Evolutionary conservation across 2,888 invertebrate genomes (phyloP).

Genomic region (Ischnura elegans): DNA sequence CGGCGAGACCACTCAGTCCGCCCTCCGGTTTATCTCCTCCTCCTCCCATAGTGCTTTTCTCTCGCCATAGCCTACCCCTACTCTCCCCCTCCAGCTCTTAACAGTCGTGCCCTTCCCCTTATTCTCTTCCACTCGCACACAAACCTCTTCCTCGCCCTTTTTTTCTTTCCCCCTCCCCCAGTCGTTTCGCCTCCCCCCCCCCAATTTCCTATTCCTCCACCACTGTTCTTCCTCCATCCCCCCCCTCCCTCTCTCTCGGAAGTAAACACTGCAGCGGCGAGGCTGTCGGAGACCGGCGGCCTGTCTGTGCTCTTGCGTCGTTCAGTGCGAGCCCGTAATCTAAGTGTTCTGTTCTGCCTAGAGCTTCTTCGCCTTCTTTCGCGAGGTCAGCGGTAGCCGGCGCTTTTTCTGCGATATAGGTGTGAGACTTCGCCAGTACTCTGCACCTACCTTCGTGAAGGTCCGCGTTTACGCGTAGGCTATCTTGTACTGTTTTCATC

Average conservation of each 20-base stretch:
- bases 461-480: no score
- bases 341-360: background rate
- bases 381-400: background rate
- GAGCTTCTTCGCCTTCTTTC: background rate
- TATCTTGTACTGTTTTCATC: no score
- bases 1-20: conserved; percentile 69
- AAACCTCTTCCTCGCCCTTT: conserved; percentile 21
- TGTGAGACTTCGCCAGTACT: no score
- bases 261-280: conserved; percentile 33
- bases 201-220: background rate
- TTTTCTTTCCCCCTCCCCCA: background rate
- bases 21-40: conserved; percentile 68
- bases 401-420: background rate
- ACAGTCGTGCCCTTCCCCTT: background rate
- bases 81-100: background rate
- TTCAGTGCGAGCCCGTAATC: background rate
- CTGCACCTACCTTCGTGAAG: no score
- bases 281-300: background rate
- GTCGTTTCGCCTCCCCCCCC: background rate
- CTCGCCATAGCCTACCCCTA: background rate
- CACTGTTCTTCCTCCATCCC: background rate
- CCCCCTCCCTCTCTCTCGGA: background rate
- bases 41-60: background rate
- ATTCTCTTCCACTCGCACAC: background rate
- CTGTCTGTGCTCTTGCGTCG: background rate